These are phyloP conservation scores for Suricata suricatta DNA, from an alignment of 2,113 vertebrate species.

Conservation along the genomic window DNA sequence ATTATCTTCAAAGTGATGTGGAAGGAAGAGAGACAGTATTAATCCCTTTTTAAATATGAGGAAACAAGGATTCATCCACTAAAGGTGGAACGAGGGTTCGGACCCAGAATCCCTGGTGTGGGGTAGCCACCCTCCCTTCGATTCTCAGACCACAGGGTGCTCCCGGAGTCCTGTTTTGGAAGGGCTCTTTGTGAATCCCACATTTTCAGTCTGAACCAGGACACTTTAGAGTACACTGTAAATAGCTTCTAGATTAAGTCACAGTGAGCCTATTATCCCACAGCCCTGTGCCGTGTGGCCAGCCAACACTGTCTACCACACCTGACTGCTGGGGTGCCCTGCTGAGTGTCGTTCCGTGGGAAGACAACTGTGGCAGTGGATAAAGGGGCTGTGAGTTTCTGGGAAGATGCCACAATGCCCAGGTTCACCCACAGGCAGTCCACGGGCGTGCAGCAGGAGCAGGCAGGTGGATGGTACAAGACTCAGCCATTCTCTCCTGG, in stretches of 20 bases:
- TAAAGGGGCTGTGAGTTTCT: background rate
- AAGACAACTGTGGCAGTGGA: background rate
- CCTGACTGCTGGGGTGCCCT: background rate
- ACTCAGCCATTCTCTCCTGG: background rate
- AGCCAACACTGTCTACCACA: background rate
- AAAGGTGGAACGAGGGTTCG: background rate
- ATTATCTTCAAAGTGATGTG: background rate
- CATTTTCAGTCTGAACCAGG: background rate
- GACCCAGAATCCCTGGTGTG: background rate
- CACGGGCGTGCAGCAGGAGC: background rate
- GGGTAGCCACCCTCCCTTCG: background rate
- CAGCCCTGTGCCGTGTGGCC: accelerated
- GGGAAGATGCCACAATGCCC: background rate
- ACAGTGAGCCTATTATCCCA: background rate
- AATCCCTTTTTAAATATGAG: background rate
- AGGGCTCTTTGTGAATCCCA: background rate
- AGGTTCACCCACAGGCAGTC: background rate
- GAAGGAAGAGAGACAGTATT: background rate
- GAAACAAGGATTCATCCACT: background rate
- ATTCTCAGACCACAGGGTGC: background rate
- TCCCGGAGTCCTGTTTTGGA: background rate
- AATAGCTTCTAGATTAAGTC: background rate
- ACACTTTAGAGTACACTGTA: background rate
- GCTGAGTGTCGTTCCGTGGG: background rate
- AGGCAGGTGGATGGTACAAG: background rate